phyloP scores from a whole-genome alignment of 64 coral and sea anemone genomes.

The Montipora capricornis region DNA sequence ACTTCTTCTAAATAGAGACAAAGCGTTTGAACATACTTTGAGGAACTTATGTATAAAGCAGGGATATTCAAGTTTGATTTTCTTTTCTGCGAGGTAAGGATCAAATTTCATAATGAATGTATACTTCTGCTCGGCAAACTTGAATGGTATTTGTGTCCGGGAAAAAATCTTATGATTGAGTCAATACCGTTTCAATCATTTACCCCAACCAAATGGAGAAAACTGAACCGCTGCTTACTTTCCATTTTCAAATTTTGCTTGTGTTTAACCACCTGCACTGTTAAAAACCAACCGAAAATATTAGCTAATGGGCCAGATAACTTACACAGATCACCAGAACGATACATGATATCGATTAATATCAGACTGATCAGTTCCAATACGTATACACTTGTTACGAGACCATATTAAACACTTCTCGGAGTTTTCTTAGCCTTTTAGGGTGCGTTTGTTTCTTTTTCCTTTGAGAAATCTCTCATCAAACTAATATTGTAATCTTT shows the following conservation, averaged over 20 bases:
- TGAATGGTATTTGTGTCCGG: conserved; percentile 10
- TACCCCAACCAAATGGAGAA: conserved; percentile 25
- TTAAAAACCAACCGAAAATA: conserved; percentile 55
- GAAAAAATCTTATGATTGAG: conserved; percentile 3
- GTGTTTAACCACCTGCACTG: conserved; percentile 37
- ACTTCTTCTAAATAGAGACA: no score
- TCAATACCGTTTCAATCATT: conserved; percentile 44
- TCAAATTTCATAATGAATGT: conserved; percentile 40
- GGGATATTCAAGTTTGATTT: neutral
- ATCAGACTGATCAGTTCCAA: neutral
- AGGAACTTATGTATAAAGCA: no score
- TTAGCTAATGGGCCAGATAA: conserved; percentile 30
- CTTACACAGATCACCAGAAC: neutral
- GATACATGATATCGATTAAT: conserved; percentile 22
- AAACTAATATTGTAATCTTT: no score
- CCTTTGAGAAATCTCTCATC: neutral
- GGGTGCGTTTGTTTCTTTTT: neutral
- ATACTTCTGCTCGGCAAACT: conserved; percentile 32
- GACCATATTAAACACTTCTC: neutral
- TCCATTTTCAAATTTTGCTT: conserved; percentile 33
- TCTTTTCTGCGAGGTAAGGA: neutral
- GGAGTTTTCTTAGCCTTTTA: neutral
- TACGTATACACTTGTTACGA: neutral
- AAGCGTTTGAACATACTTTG: no score
- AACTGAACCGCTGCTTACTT: conserved; percentile 39